These are phyloP conservation scores for Hirudo medicinalis DNA, from an alignment of 1,140 invertebrate species.

Conservation along the genomic window DNA sequence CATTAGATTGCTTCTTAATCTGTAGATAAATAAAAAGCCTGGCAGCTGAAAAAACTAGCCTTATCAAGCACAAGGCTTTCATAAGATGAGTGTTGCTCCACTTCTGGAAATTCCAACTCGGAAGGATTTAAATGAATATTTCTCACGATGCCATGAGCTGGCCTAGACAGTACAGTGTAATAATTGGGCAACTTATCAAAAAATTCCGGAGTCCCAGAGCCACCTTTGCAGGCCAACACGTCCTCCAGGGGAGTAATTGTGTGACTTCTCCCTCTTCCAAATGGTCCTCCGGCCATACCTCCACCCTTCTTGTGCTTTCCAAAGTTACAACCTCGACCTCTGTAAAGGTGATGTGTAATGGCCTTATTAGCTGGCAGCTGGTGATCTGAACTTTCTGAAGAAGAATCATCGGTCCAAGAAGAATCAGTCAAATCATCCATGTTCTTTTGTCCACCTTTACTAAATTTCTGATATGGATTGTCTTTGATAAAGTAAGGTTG, in stretches of 20 bases:
- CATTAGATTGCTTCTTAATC: not conserved
- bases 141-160: not conserved
- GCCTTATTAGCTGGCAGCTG: not conserved
- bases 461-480: too few relatives aligned
- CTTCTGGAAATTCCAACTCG: not conserved
- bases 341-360: not conserved
- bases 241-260: not conserved
- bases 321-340: not conserved
- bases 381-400: not conserved
- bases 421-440: too few relatives aligned
- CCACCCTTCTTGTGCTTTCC: not conserved
- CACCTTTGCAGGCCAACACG: not conserved
- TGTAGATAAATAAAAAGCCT: too few relatives aligned
- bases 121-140: not conserved
- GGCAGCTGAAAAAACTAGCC: not conserved
- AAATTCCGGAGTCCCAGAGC: not conserved
- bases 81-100: not conserved
- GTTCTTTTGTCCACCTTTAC: too few relatives aligned
- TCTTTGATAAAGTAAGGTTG: too few relatives aligned
- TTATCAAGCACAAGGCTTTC: slow-evolving; percentile 19
- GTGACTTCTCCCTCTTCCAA: not conserved
- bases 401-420: too few relatives aligned
- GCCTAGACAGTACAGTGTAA: not conserved
- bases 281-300: not conserved
- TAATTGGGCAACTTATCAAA: not conserved